Evolutionary conservation across 2,888 invertebrate genomes (phyloP).

Genomic region (Troides oblongomaculatus): DNA sequence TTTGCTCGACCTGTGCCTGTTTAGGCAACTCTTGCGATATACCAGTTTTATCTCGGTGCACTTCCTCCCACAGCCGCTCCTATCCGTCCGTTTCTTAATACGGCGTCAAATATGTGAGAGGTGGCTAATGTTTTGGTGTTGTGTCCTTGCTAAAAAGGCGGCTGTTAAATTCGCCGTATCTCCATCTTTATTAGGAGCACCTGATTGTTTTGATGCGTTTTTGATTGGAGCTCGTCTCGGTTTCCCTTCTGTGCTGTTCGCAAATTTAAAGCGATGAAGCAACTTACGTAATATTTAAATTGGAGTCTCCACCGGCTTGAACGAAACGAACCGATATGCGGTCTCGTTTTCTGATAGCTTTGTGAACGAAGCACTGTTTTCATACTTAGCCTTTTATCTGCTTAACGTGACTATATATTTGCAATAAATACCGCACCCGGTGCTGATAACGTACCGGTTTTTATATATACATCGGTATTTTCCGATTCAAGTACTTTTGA

Average conservation of each 20-base stretch:
- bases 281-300: constrained; percentile 13
- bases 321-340: constrained; percentile 1
- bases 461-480: constrained; percentile 4
- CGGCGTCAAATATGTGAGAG: constrained; percentile 5
- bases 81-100: not conserved
- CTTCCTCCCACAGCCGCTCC: constrained; percentile 65
- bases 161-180: constrained; percentile 54
- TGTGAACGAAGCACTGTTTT: constrained; percentile 10
- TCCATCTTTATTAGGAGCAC: constrained; percentile 38
- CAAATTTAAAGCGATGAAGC: constrained; percentile 5
- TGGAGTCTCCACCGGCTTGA: not conserved
- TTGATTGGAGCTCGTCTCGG: constrained; percentile 58
- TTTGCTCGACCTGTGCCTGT: not conserved
- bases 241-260: constrained; percentile 32
- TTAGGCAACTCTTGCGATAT: constrained; percentile 9
- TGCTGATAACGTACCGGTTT: constrained; percentile 15
- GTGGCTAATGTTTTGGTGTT: constrained; percentile 24
- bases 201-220: constrained; percentile 55
- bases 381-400: constrained; percentile 15
- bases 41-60: constrained; percentile 38
- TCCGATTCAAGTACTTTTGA: not conserved
- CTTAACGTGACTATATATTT: constrained; percentile 18
- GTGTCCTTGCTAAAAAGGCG: constrained; percentile 51
- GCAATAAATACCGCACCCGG: constrained; percentile 17
- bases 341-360: constrained; percentile 12